Percentiles rank a stretch among this genome's conserved stretches.
Evolutionary conservation across 35 echinoderm and acorn worm genomes (phyloP).

Genomic region (Heliocidaris tuberculata): DNA sequence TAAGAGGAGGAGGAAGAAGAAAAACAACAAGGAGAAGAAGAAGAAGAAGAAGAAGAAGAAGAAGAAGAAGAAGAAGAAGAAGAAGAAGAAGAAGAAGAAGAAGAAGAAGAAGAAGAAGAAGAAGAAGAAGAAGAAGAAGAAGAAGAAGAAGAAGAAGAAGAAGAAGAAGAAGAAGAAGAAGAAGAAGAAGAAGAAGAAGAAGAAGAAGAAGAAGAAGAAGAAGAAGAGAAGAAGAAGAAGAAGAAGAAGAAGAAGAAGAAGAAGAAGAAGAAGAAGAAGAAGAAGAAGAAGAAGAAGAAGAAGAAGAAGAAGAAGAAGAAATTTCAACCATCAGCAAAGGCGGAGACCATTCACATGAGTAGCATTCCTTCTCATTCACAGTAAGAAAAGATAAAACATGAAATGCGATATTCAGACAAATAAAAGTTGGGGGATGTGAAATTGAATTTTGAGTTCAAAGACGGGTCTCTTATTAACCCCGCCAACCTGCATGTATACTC

Average conservation of each 20-base stretch:
- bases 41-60: too few species aligned
- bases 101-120: neutral
- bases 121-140: neutral
- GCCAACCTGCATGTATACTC: too few species aligned
- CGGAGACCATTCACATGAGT: too few species aligned
- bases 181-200: neutral
- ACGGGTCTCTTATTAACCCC: neutral
- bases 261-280: neutral
- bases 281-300: neutral
- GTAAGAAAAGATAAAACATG: neutral
- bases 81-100: neutral
- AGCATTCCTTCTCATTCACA: neutral
- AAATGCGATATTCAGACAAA: neutral
- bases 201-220: neutral
- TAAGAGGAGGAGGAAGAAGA: neutral
- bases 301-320: neutral
- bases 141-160: neutral
- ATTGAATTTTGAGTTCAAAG: too few species aligned
- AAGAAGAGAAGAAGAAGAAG: neutral
- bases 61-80: too few species aligned
- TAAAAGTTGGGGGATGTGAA: too few species aligned
- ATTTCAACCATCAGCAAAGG: too few species aligned
- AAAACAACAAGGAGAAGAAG: too few species aligned
- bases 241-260: neutral
- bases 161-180: conserved; percentile 6